Conservation (phyloP, 2,797 vertebrate genomes). For the Anas bernieri region DNA sequence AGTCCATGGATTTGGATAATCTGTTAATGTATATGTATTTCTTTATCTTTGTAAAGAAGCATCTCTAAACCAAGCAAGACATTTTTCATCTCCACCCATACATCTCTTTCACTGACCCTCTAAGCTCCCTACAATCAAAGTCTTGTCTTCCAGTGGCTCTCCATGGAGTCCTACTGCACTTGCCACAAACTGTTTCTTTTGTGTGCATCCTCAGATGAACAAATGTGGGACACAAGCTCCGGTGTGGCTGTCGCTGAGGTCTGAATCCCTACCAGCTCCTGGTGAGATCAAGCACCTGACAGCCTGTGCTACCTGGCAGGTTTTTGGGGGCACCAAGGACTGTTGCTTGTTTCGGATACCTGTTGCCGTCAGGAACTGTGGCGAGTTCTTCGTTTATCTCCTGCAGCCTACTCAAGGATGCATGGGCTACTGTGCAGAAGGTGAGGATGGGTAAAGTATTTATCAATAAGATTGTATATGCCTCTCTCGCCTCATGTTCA, state of each 20-base stretch:
- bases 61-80: accelerated
- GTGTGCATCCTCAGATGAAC: constrained; percentile 78
- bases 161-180: accelerated
- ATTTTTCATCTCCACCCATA: neutral
- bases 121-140: neutral
- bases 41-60: neutral
- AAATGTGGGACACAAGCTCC: constrained; percentile 86
- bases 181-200: neutral
- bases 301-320: constrained; percentile 82
- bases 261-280: constrained; percentile 66
- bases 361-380: constrained; percentile 78
- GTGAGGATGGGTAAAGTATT: constrained; percentile 51
- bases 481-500: neutral
- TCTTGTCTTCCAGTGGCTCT: neutral
- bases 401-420: constrained; percentile 83
- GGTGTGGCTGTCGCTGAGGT: constrained; percentile 80
- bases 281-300: constrained; percentile 76
- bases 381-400: constrained; percentile 80
- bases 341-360: constrained; percentile 83
- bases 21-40: neutral
- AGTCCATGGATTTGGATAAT: neutral
- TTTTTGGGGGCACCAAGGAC: constrained; percentile 76
- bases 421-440: constrained; percentile 85
- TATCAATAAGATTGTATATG: neutral
- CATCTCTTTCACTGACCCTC: neutral